These are phyloP conservation scores for Ptyas mucosa DNA, from an alignment of 2,113 vertebrate species.

Conservation along the genomic window DNA sequence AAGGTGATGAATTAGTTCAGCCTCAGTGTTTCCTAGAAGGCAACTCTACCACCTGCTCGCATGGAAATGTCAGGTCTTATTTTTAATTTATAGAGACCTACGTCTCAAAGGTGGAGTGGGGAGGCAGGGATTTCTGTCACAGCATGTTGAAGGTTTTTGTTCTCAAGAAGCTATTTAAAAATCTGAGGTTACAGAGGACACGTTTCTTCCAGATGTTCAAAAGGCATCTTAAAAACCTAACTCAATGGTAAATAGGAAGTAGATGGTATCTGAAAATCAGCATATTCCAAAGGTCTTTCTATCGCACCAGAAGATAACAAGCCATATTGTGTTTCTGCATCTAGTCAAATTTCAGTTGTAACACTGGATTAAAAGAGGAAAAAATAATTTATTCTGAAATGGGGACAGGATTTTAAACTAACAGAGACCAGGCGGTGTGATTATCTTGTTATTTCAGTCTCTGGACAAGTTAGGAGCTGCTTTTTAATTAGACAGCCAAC, in stretches of 20 bases:
- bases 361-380: conserved; percentile 10
- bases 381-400: conserved; percentile 35
- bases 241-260: background rate
- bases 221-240: background rate
- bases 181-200: background rate
- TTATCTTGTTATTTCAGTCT: conserved; percentile 51
- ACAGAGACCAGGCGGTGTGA: conserved; percentile 25
- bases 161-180: background rate
- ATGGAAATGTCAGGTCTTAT: background rate
- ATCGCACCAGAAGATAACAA: conserved; percentile 1
- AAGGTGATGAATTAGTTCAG: background rate
- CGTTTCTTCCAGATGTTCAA: background rate
- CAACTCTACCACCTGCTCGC: background rate
- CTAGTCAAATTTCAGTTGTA: conserved; percentile 42
- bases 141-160: background rate
- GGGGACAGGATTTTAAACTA: conserved; percentile 60
- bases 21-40: background rate
- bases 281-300: background rate
- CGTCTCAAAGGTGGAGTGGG: background rate
- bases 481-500: conserved; percentile 57
- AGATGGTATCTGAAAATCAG: background rate
- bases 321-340: conserved; percentile 14
- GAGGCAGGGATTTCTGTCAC: background rate
- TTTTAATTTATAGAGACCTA: background rate
- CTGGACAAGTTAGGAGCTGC: conserved; percentile 58